Evolutionary conservation across 2,797 vertebrate genomes (phyloP), one percentile per base, ranked within the genome.

Genomic region (Leucoraja ocellata): DNA sequence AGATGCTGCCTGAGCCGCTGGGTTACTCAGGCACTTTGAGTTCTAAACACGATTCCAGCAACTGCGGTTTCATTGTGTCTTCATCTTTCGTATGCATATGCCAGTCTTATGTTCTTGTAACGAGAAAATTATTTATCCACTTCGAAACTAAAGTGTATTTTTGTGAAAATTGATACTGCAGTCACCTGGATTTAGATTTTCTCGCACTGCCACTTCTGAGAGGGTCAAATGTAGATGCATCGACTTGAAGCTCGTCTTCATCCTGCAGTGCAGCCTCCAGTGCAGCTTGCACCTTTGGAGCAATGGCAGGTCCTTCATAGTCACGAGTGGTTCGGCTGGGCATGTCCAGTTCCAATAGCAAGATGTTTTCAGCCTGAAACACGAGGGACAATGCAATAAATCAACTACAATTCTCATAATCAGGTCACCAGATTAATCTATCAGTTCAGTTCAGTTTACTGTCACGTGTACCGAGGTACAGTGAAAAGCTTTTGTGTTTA

Each of bases 201-300:
- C 97, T 99, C 93, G 93, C 96, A 54, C 90, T 92, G 25, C 36
- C 71, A 76, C 90, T 92, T 92, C 39, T 73, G 14, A 74, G 90
- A 58, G 90, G 90, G 28, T 97, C 97, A 94, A 98, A 97, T 74
- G 95, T 96, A 0, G 98, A 98, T 0, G 99, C 99, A 0, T 99
- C 99, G 68, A 99, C 98, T 94, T 99, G 98, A 94, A 99, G 98
- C 95, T 99, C 99, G 54, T 98, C 98, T 95, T 99, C 98, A 1
- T 99, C 98, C 94, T 97, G 97, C 80, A 99, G 96, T 79, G 99
- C 99, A 0, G 98, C 98, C 96, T 99, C 98, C 73, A 99, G 96
- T 32, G 98, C 99, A 0, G 98, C 98, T 83, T 98, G 98, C 92
- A 99, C 98, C 95, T 97, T 98, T 81, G 99, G 98, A 91, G 98